These are phyloP conservation scores for Fragum whitleyi DNA, from an alignment of 2,888 invertebrate genomes.

Conservation along the genomic window DNA sequence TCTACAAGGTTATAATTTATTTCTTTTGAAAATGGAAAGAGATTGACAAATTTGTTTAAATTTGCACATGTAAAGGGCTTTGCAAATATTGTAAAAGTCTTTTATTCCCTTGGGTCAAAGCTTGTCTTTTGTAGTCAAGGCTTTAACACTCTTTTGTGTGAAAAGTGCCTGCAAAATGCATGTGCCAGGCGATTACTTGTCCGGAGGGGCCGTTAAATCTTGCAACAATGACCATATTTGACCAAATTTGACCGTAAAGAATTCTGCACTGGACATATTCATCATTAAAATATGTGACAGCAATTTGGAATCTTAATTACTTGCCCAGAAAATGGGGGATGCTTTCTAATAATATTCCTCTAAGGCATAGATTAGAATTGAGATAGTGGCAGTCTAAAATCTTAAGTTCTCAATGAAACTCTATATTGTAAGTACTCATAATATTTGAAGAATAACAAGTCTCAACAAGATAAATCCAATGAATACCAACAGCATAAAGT, in stretches of 20 bases:
- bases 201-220: conserved; percentile 39
- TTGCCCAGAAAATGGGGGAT: too few relatives aligned
- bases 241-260: conserved; percentile 42
- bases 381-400: too few relatives aligned
- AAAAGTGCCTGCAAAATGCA: conserved; percentile 58
- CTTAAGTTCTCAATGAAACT: too few relatives aligned
- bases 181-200: conserved; percentile 46
- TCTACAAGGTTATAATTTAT: too few relatives aligned
- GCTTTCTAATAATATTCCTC: too few relatives aligned
- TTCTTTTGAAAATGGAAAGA: too few relatives aligned
- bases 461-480: too few relatives aligned
- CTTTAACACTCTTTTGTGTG: conserved; percentile 11
- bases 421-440: too few relatives aligned
- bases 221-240: conserved; percentile 51
- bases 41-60: background rate
- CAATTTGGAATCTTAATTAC: background rate
- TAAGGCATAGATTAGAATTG: too few relatives aligned
- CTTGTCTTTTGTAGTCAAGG: conserved; percentile 1
- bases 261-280: conserved; percentile 44
- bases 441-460: too few relatives aligned
- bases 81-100: background rate
- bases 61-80: too few relatives aligned
- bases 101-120: conserved; percentile 2
- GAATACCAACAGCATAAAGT: too few relatives aligned
- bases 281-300: conserved; percentile 34